Percentiles rank a stretch among this genome's conserved stretches.
These are phyloP conservation scores for Oreotrochilus melanogaster DNA, from an alignment of 2,113 vertebrate genomes.

Conservation along the genomic window DNA sequence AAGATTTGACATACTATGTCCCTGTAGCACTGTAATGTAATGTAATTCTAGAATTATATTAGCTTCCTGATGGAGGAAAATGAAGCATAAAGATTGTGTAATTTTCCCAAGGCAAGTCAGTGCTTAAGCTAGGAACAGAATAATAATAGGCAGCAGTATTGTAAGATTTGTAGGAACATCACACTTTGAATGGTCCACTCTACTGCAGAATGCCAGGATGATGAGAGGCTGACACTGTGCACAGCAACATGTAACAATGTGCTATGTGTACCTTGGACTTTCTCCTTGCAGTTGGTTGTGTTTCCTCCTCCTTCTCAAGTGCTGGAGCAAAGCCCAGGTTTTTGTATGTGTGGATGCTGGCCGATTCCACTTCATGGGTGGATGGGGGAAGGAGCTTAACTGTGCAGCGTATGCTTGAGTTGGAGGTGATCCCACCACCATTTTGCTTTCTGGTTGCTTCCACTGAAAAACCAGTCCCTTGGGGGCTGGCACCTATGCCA, in stretches of 20 bases:
- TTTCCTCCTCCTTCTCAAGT: background rate
- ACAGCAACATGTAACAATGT: background rate
- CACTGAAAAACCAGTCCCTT: background rate
- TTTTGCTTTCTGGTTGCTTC: background rate
- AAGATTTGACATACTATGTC: slow-evolving; percentile 30
- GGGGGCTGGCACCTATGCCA: rapidly evolving
- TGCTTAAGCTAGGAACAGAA: background rate
- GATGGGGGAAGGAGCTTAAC: background rate
- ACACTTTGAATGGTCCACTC: background rate
- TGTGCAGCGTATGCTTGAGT: background rate
- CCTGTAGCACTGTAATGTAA: background rate
- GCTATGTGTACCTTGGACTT: no score
- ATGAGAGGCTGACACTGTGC: background rate
- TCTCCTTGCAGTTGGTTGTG: background rate
- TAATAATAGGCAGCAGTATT: background rate
- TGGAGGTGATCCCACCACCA: background rate
- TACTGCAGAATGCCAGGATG: background rate
- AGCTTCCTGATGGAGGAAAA: slow-evolving; percentile 48
- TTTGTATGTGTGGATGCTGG: background rate
- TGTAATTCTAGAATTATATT: slow-evolving; percentile 54
- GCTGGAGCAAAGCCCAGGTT: background rate
- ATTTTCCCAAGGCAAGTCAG: slow-evolving; percentile 13
- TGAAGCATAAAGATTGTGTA: slow-evolving; percentile 13
- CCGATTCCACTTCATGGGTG: background rate
- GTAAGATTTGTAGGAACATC: background rate